Percentiles rank a stretch among this genome's conserved stretches.
phyloP scores from a whole-genome alignment of 1,140 invertebrate genomes.

The Augochlora pura region DNA sequence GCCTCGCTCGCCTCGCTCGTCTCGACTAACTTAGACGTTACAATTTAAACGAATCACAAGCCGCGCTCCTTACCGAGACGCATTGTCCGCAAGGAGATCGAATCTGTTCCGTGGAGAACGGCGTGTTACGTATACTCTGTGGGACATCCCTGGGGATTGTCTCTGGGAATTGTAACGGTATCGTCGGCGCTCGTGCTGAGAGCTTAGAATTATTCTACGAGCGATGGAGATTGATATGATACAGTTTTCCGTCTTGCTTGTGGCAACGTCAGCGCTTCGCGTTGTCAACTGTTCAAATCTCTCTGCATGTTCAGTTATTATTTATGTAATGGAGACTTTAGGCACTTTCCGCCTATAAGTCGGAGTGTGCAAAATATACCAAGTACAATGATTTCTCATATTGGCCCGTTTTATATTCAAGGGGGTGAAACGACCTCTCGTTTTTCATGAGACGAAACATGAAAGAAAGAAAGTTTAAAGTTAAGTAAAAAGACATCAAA shows the following conservation, averaged over 20 bases:
- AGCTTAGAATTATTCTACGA: not conserved
- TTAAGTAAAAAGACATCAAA: too few relatives aligned
- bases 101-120: not conserved
- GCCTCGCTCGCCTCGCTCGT: constrained; percentile 17
- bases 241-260: not conserved
- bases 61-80: constrained; percentile 1
- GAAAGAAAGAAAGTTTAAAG: too few relatives aligned
- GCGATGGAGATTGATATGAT: not conserved
- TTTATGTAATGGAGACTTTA: too few relatives aligned
- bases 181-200: not conserved
- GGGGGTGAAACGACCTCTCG: too few relatives aligned
- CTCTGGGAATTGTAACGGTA: not conserved
- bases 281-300: too few relatives aligned
- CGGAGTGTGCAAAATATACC: too few relatives aligned
- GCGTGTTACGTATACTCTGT: not conserved
- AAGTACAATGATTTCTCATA: too few relatives aligned
- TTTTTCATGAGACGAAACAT: too few relatives aligned
- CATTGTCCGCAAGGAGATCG: not conserved
- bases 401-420: too few relatives aligned
- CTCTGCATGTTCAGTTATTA: too few relatives aligned
- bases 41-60: constrained; percentile 55
- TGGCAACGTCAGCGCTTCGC: too few relatives aligned
- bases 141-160: not conserved
- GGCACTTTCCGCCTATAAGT: too few relatives aligned
- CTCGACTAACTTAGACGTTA: constrained; percentile 27